These are phyloP conservation scores for Cosmia trapezina DNA, from an alignment of 2,888 invertebrate genomes.

Conservation along the genomic window DNA sequence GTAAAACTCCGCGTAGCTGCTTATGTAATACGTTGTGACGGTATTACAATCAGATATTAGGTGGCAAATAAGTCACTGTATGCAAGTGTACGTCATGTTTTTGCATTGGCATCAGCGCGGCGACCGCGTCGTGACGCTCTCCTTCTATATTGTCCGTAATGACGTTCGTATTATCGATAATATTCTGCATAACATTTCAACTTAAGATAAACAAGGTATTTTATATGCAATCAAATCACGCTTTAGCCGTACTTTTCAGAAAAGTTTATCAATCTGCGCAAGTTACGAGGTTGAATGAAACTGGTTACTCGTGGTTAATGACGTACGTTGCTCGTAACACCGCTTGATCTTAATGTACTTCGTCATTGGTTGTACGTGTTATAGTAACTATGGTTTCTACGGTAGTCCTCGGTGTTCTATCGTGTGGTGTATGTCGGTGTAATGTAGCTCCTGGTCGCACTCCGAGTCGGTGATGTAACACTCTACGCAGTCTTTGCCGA, in stretches of 20 bases:
- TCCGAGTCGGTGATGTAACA: conserved; percentile 52
- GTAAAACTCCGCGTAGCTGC: conserved; percentile 13
- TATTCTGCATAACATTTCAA: conserved; percentile 20
- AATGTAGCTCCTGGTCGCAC: conserved; percentile 16
- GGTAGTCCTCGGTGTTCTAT: conserved; percentile 18
- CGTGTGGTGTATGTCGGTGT: conserved; percentile 18
- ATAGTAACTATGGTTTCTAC: conserved; percentile 4
- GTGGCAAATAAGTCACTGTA: conserved; percentile 25
- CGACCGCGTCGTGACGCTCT: conserved; percentile 32
- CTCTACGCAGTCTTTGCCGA: conserved; percentile 9
- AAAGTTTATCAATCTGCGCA: conserved; percentile 22
- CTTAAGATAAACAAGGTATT: conserved; percentile 41
- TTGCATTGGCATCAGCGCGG: conserved; percentile 18
- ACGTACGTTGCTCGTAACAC: conserved; percentile 25
- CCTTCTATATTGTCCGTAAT: conserved; percentile 38
- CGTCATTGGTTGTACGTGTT: conserved; percentile 21
- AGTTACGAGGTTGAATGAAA: conserved; percentile 32
- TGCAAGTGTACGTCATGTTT: conserved; percentile 45
- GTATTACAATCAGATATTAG: conserved; percentile 36
- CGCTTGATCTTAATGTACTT: conserved; percentile 6
- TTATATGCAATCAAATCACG: conserved; percentile 14
- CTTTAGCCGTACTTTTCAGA: conserved; percentile 12
- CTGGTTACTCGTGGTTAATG: conserved; percentile 33
- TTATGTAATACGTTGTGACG: conserved; percentile 38
- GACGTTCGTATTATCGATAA: conserved; percentile 35